phyloP scores from a whole-genome alignment of 2,888 invertebrate species.

The Rhagonycha lutea region DNA sequence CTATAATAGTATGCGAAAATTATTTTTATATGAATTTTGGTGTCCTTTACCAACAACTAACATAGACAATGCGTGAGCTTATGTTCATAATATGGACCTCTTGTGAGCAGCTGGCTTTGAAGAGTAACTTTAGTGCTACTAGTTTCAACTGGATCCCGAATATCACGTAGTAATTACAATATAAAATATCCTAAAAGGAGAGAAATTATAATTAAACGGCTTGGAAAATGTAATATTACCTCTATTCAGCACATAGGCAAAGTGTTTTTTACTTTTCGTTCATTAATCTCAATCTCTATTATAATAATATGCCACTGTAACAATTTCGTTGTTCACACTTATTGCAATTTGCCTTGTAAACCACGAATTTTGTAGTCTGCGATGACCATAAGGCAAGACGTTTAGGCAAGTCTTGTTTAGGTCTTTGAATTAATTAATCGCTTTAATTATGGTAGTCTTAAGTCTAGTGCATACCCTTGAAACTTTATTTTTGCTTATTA shows the following conservation, averaged over 20 bases:
- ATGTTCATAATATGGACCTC: neutral
- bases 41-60: neutral
- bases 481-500: no score
- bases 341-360: no score
- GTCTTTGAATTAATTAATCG: no score
- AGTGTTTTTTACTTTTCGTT: neutral
- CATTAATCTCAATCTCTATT: neutral
- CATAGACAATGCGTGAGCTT: neutral
- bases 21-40: neutral
- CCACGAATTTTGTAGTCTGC: no score
- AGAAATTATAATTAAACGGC: neutral
- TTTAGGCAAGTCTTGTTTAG: no score
- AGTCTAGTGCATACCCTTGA: no score
- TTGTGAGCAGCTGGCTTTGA: neutral
- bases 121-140: neutral
- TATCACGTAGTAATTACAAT: neutral
- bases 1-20: neutral
- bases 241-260: neutral
- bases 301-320: neutral
- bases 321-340: neutral
- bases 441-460: no score
- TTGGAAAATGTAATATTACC: neutral
- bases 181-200: neutral
- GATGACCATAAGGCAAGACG: no score
- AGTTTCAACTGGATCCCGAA: neutral